Evolutionary conservation across 2,888 invertebrate genomes (phyloP).

Genomic region (Deroplatys truncata): DNA sequence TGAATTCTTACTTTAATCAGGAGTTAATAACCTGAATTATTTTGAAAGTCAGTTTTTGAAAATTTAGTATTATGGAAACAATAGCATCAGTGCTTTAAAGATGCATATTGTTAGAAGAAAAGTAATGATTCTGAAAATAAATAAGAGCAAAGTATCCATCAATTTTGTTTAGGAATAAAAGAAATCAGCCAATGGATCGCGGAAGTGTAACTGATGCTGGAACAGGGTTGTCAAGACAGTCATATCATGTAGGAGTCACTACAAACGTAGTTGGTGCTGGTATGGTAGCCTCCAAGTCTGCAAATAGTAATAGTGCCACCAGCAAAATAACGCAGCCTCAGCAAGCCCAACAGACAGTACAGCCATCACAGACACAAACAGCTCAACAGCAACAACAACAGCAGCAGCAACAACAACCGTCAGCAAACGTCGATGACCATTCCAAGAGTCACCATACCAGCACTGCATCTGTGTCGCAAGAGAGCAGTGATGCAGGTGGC

Average conservation of each 20-base stretch:
- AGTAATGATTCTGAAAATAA: too few species aligned
- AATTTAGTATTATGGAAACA: too few species aligned
- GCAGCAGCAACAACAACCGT: not conserved
- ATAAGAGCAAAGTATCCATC: too few species aligned
- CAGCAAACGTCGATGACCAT: constrained; percentile 23
- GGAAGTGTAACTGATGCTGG: constrained; percentile 16
- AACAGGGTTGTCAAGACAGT: constrained; percentile 15
- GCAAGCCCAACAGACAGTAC: not conserved
- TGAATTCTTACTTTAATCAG: too few species aligned
- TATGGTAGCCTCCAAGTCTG: constrained; percentile 16
- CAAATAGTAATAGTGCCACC: constrained; percentile 18
- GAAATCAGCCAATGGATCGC: constrained; percentile 30
- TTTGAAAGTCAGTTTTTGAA: too few species aligned
- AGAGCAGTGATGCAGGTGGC: constrained; percentile 16
- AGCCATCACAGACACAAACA: not conserved
- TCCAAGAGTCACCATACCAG: constrained; percentile 28
- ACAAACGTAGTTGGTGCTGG: constrained; percentile 8
- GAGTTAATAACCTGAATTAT: too few species aligned
- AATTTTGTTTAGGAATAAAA: constrained; percentile 32
- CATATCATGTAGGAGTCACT: constrained; percentile 17
- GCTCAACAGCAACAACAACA: not conserved
- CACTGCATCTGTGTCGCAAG: constrained; percentile 21
- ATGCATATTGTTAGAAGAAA: too few species aligned
- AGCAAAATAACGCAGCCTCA: not conserved
- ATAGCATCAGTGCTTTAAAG: too few species aligned